These are phyloP conservation scores for Chironomus tentans DNA, from an alignment of 2,888 invertebrate genomes.

Conservation along the genomic window DNA sequence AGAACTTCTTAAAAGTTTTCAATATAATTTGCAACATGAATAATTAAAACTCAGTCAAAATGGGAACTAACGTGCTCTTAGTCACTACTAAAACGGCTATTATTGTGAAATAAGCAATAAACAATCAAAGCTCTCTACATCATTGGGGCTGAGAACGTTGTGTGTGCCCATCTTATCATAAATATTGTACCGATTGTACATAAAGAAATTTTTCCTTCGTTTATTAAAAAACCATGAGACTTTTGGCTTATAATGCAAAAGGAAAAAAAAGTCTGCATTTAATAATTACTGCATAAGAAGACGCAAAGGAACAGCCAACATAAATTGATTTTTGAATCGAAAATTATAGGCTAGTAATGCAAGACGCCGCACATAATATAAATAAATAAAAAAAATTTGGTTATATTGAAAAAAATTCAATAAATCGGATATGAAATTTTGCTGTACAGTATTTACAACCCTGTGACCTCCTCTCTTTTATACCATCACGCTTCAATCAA, in stretches of 20 bases:
- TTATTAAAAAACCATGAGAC: background rate
- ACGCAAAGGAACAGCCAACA: background rate
- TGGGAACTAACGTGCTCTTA: too few relatives aligned
- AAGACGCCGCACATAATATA: background rate
- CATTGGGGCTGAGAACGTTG: background rate
- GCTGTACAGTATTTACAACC: background rate
- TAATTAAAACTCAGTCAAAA: too few relatives aligned
- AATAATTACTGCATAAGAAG: background rate
- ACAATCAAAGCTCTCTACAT: background rate
- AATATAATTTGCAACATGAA: too few relatives aligned
- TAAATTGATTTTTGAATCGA: conserved; percentile 10
- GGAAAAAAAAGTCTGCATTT: background rate
- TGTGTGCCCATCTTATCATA: background rate
- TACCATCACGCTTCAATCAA: too few relatives aligned
- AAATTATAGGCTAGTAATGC: conserved; percentile 4
- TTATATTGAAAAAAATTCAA: background rate
- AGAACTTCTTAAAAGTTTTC: too few relatives aligned
- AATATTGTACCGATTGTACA: background rate
- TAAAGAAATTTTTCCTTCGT: background rate
- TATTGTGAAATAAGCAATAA: background rate
- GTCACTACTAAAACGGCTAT: too few relatives aligned
- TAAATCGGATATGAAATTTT: background rate
- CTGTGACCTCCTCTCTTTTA: background rate
- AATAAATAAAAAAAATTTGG: background rate
- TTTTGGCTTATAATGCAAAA: background rate